These are phyloP conservation scores for Ancistrus triradiatus DNA, from an alignment of 2,113 vertebrate genomes.

Conservation along the genomic window DNA sequence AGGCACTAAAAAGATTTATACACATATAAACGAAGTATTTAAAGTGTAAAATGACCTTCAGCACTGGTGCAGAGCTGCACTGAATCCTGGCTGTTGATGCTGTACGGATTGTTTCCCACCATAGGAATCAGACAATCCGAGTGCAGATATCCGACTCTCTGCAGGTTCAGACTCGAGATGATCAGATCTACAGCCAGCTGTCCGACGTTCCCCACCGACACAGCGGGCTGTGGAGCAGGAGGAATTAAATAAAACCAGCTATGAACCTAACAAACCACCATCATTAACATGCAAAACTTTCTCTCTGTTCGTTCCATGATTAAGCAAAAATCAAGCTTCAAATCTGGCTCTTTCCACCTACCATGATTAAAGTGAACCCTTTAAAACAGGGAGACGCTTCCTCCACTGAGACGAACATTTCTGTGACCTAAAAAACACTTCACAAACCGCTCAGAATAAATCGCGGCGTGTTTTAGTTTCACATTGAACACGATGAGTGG, in stretches of 20 bases:
- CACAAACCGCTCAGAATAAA: neutral
- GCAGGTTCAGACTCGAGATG: conserved; percentile 83
- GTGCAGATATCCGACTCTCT: conserved; percentile 84
- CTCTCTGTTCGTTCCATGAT: no score
- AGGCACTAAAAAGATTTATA: no score
- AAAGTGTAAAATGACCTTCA: no score
- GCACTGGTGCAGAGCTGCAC: conserved; percentile 81
- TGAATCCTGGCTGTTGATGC: conserved; percentile 71
- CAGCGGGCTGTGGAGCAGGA: conserved; percentile 75
- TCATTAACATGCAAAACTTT: no score
- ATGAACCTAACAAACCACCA: no score
- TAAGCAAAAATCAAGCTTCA: no score
- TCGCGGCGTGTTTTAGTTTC: conserved; percentile 29
- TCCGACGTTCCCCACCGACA: conserved; percentile 93
- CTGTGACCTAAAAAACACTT: no score
- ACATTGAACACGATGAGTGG: conserved; percentile 1
- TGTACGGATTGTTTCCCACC: conserved; percentile 90
- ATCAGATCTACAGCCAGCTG: conserved; percentile 88
- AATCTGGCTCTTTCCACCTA: conserved; percentile 55
- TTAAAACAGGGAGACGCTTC: conserved; percentile 58
- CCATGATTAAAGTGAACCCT: conserved; percentile 82
- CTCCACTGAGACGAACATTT: conserved; percentile 77
- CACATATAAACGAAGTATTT: no score
- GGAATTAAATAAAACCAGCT: no score
- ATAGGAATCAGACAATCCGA: conserved; percentile 90